phyloP scores from a whole-genome alignment of 2,113 vertebrate genomes.

The Vulpes ferrilata region DNA sequence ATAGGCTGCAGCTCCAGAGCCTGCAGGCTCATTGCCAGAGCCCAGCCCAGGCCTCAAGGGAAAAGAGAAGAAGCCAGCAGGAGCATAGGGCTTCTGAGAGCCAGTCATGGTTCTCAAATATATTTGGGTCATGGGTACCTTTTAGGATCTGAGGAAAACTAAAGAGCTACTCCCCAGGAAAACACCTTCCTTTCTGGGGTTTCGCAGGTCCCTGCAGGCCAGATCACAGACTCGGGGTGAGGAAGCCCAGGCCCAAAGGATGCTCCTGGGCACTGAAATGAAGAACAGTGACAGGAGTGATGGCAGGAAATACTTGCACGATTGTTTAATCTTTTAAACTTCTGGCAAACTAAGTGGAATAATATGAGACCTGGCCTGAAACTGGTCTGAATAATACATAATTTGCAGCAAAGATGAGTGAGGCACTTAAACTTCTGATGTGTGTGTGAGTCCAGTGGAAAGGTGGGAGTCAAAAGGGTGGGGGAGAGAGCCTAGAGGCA shows the following conservation, averaged over 20 bases:
- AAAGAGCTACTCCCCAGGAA: background rate
- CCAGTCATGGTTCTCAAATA: background rate
- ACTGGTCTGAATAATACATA: constrained; percentile 37
- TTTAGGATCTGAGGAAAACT: constrained; percentile 9
- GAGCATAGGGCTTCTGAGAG: background rate
- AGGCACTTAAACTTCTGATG: background rate
- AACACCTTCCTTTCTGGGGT: background rate
- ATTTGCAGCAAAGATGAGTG: constrained; percentile 54
- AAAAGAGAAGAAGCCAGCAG: background rate
- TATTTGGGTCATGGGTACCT: background rate
- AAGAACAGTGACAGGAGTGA: background rate
- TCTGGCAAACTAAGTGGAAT: constrained; percentile 50
- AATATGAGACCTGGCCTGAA: constrained; percentile 50
- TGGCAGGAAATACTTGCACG: constrained; percentile 31
- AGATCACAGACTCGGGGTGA: background rate
- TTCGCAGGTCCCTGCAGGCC: background rate
- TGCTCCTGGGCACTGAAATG: background rate
- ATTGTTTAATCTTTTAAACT: constrained; percentile 54
- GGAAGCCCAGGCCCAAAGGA: background rate
- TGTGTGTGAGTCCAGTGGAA: background rate
- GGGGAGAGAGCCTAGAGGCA: background rate
- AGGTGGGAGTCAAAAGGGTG: background rate
- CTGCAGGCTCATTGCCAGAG: background rate
- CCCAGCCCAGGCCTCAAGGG: background rate
- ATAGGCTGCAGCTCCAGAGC: background rate